Evolutionary conservation across 2,888 invertebrate genomes (phyloP).

Genomic region (Eupsilia transversa): DNA sequence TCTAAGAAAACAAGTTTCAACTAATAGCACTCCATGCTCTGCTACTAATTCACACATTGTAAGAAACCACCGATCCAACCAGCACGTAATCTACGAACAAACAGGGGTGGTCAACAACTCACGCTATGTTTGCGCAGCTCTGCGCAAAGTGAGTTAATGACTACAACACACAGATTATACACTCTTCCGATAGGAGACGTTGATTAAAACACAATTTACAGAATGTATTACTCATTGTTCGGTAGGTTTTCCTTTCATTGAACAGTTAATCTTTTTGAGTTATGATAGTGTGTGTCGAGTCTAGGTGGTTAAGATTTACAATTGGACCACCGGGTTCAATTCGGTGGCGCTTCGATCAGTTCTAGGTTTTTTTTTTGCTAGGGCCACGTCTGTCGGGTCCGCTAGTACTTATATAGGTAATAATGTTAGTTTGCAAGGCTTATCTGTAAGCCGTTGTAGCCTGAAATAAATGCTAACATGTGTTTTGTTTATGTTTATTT

Average conservation of each 20-base stretch:
- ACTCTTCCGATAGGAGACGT: not conserved
- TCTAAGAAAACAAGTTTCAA: not conserved
- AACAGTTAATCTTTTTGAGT: no score
- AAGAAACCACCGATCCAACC: not conserved
- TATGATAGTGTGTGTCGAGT: no score
- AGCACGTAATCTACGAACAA: constrained; percentile 7
- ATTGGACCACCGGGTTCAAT: no score
- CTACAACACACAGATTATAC: constrained; percentile 16
- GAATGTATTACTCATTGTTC: not conserved
- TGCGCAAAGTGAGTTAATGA: constrained; percentile 17
- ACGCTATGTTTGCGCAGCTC: constrained; percentile 1
- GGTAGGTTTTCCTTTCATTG: not conserved
- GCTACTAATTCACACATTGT: not conserved
- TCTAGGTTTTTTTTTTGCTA: no score
- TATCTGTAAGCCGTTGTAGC: not conserved
- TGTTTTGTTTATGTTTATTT: not conserved
- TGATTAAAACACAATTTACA: not conserved
- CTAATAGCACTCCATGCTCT: not conserved
- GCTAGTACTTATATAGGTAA: no score
- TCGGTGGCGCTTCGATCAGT: no score
- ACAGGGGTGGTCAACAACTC: constrained; percentile 21
- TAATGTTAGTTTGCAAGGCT: no score
- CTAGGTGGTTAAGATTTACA: no score
- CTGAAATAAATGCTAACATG: no score
- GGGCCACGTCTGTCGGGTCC: no score